phyloP scores from a whole-genome alignment of 2,113 vertebrate species.

The Salvelinus fontinalis region DNA sequence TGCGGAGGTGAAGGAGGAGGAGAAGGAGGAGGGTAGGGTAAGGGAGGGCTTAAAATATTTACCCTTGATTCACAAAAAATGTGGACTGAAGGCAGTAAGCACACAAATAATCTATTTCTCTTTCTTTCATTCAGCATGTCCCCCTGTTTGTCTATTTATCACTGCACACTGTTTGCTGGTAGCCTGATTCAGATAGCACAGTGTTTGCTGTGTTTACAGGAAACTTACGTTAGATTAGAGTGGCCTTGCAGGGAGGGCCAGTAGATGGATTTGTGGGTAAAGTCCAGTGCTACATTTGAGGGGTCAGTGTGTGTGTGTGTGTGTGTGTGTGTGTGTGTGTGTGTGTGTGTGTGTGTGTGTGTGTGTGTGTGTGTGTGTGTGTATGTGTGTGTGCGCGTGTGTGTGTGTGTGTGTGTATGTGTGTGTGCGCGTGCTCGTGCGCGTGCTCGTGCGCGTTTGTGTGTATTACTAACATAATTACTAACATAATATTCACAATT shows the following conservation, averaged over 20 bases:
- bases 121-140: not conserved
- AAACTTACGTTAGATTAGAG: slow-evolving; percentile 60
- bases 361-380: no score
- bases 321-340: no score
- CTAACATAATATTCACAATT: no score
- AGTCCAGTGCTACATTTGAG: slow-evolving; percentile 55
- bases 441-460: no score
- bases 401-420: no score
- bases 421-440: no score
- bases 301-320: no score
- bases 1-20: slow-evolving; percentile 20
- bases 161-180: slow-evolving; percentile 43
- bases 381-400: no score
- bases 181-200: slow-evolving; percentile 56
- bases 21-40: not conserved
- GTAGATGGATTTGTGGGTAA: slow-evolving; percentile 36
- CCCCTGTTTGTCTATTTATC: slow-evolving; percentile 45
- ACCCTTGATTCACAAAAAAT: slow-evolving; percentile 21
- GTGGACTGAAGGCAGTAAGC: slow-evolving; percentile 18
- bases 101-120: slow-evolving; percentile 50
- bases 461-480: no score
- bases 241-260: slow-evolving; percentile 36
- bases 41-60: slow-evolving; percentile 36
- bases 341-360: no score
- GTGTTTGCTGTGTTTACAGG: slow-evolving; percentile 67